Base-by-base conservation (phyloP, 1,140 invertebrate species). In the Trichonephila inaurata region DNA sequence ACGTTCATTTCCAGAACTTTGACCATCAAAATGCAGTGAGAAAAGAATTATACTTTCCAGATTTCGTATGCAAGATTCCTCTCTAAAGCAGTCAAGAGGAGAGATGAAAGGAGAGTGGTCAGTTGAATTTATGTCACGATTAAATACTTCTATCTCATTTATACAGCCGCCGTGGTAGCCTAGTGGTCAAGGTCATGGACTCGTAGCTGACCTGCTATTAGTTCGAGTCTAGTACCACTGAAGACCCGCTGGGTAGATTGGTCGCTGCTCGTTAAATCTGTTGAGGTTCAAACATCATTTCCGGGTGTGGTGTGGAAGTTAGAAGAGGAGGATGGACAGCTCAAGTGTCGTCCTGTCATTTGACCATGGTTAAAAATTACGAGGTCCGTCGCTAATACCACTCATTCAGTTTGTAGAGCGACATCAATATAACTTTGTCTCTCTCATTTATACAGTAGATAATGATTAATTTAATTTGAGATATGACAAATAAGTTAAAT, bases 181-280 rank as follows among this genome's bases (percentile, higher is more conserved):
- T 62, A 21, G 61, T 62, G 61, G 18, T 62, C 33, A 62, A 62
- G 61, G 16, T 62, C 18, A 14, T 18, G 16, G 61, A 16, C 6
- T 62, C 0, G 19, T 5, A 0, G 62, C n/a, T 21, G 61, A 10
- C 16, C 0, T 5, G 10, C 6, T 7, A 18, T 21, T 3, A 3
- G 2, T 5, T 64, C 18, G 62, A 64, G 18, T 21, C 62, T 10
- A 21, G 8, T 64, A 7, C 19, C 19, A 0, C 19, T 4, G 62
- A 21, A 10, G 19, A n/a, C 5, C 2, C 0, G 2, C n/a, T 1
- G 19, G 1, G 2, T 21, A 21, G 1, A 21, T 0, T 21, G 19
- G 18, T 21, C n/a, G 18, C 18, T 64, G 2, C 0, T 0, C 19
- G 1, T 10, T 21, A 21, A 21, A 21, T 64, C 0, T 3, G 62